Base-by-base conservation (phyloP, 2,797 vertebrate species). In the Eidolon dupreanum region DNA sequence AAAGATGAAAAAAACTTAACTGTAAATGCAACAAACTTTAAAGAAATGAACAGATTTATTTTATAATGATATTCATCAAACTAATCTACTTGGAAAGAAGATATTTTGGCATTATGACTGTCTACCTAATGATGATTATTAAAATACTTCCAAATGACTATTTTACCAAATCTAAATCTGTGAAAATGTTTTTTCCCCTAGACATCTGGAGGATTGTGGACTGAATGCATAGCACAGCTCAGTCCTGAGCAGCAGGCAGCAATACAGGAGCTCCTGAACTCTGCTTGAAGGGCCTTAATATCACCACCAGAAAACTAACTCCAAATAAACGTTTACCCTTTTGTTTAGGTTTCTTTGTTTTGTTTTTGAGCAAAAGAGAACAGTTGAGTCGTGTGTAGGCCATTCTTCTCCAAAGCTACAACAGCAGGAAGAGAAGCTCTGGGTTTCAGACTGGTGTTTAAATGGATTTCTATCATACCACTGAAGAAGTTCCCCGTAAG, bases 191-290 rank as follows among this genome's bases (percentile, higher is more conserved):
- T 0, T 93, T 36, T 83, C 59, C 38, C 41, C 66, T 97, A 99
- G 99, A 99, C 99, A 65, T 99, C 99, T 1, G 99, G 99, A 98
- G 99, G 99, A 96, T 97, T 99, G 97, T 99, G 99, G 99, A 99
- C 99, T 61, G 99, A 99, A 98, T 99, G 99, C 98, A 98, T 99
- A 96, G 99, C 99, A 10, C 99, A 99, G 5, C 99, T 99, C 97
- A 99, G 98, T 96, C 99, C 99, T 96, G 99, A 98, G 51, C 99
- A 99, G 98, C 99, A 99, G 99, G 99, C 99, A 98, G 99, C 99
- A 98, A 99, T 99, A 97, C 99, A 99, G 98, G 99, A 99, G 98
- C 99, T 99, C 97, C 99, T 99, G 98, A 99, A 99, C 97, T 98
- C 99, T 93, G 99, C 99, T 97, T 99, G 99, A 99, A 98, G 98